Evolutionary conservation across 23 tunicate genomes (phyloP).

Genomic region (Phallusia fumigata): DNA sequence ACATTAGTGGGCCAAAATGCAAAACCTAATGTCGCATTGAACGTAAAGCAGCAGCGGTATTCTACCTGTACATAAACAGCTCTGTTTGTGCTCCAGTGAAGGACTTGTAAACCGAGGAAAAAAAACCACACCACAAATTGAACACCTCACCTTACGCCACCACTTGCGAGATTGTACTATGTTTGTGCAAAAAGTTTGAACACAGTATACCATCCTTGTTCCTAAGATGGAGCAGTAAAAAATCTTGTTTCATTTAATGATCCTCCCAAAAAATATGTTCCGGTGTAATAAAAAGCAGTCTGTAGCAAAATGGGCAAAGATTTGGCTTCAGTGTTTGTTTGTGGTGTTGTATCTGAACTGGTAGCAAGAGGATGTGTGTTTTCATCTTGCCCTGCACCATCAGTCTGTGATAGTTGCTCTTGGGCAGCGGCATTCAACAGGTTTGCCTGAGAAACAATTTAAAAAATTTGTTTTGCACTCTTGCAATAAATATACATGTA

Average conservation of each 20-base stretch:
- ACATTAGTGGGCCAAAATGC: too few species aligned
- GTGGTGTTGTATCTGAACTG: neutral
- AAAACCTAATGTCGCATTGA: too few species aligned
- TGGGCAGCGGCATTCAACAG: neutral
- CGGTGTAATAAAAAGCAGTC: neutral
- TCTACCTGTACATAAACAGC: too few species aligned
- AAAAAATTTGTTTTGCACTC: too few species aligned
- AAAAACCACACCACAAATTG: neutral
- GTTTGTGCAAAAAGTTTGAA: neutral
- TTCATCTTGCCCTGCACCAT: neutral
- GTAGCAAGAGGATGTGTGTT: neutral
- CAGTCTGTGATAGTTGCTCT: neutral
- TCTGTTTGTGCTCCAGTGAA: too few species aligned
- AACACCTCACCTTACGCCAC: neutral
- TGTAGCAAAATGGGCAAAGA: neutral
- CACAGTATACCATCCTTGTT: neutral
- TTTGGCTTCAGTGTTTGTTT: neutral
- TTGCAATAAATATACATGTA: too few species aligned
- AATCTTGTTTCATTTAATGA: neutral
- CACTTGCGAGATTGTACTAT: neutral
- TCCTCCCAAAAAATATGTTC: neutral
- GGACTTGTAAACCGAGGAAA: too few species aligned
- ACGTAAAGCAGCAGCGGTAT: too few species aligned
- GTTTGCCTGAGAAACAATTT: neutral
- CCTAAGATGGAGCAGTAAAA: neutral